A percentile compares a stretch with the other conserved stretches of the same genome.
Evolutionary conservation across 2,797 vertebrate species (phyloP).

Genomic region (Brachymystax lenok): DNA sequence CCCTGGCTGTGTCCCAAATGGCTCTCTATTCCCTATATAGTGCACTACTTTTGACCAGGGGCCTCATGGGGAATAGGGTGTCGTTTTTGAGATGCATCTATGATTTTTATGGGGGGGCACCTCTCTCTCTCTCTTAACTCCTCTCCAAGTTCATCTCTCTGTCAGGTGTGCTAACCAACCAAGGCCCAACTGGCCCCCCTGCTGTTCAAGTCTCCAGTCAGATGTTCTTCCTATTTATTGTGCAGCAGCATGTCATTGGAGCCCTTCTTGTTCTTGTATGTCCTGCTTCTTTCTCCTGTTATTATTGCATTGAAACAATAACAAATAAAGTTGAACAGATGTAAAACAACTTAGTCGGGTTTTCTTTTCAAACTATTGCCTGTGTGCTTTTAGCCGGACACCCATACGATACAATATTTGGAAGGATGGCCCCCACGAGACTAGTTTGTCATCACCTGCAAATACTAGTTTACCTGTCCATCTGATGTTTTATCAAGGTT

Average conservation of each 20-base stretch:
- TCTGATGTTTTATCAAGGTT: too few species aligned
- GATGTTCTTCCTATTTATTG: slow-evolving; percentile 75
- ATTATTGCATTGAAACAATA: slow-evolving; percentile 64
- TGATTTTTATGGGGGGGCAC: too few species aligned
- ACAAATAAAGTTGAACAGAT: slow-evolving; percentile 70
- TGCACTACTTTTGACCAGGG: too few species aligned
- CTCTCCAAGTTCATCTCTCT: neutral
- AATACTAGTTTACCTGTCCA: too few species aligned
- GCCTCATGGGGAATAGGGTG: too few species aligned
- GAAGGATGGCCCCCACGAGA: too few species aligned
- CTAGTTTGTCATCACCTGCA: too few species aligned
- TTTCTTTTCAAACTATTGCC: neutral
- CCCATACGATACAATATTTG: too few species aligned
- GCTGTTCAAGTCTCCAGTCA: slow-evolving; percentile 45
- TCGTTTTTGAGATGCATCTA: too few species aligned
- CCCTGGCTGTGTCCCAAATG: neutral
- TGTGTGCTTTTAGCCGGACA: neutral
- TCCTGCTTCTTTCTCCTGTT: slow-evolving; percentile 65
- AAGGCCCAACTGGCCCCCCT: slow-evolving; percentile 1
- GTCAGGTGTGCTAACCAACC: neutral
- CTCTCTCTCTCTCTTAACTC: neutral
- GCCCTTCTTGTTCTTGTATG: slow-evolving; percentile 39
- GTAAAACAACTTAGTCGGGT: slow-evolving; percentile 12
- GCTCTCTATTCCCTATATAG: too few species aligned
- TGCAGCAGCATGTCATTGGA: slow-evolving; percentile 61